Evolutionary conservation across 2,888 invertebrate genomes (phyloP), one percentile per base, ranked within the genome.

Genomic region (Laspeyria flexula): DNA sequence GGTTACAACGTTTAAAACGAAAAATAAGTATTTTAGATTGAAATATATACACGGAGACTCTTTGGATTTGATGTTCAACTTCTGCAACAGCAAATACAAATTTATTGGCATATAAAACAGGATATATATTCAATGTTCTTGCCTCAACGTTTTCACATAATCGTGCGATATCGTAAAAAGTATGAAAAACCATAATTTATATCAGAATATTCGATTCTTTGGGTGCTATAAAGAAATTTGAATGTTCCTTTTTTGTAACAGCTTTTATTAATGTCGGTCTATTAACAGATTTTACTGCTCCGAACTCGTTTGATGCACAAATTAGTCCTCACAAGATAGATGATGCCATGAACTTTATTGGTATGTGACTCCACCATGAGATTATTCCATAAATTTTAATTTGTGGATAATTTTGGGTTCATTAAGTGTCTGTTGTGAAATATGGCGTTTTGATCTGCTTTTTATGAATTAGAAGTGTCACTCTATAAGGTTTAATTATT

Each of bases 211-310:
- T 65, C 66, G 66, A 79, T 75, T 72, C 64, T 74, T 73, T 65
- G 66, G 66, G 67, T 56, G 68, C 63, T 69, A 73, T 85, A 81
- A 83, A 85, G 66, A 73, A 77, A 79, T 82, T 82, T 80, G 76
- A 81, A 85, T 81, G 77, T 68, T 74, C 67, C 73, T 71, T 75
- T 72, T 50, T 64, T 74, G 72, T 79, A 59, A 65, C 73, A 74
- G 72, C 74, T 79, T 85, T 87, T 86, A 86, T 88, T 84, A 84
- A 85, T 83, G 83, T 82, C 74, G 79, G 76, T 83, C 85, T 87
- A 88, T 90, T 88, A 88, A 79, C 79, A 77, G 76, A 73, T 71
- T 88, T 88, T 88, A 90, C 85, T 75, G 79, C 77, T 73, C 55
- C 55, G 63, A 81, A 85, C 79, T 77, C 62, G 81, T 83, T 81